phyloP scores from a whole-genome alignment of 2,113 vertebrate genomes.

The Erpornis zantholeuca region DNA sequence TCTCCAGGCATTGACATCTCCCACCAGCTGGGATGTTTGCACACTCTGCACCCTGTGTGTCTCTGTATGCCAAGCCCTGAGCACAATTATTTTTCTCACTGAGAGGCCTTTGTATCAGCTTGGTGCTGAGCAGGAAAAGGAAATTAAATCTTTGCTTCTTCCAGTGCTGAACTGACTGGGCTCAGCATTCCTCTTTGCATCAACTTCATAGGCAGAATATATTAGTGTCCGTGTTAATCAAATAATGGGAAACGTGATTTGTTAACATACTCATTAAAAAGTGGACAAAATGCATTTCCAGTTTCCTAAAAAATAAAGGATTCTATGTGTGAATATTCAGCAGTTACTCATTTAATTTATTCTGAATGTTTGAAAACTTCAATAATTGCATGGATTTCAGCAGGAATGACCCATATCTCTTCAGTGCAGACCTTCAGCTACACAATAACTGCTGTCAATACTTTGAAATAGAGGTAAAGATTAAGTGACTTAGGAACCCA shows the following conservation, averaged over 20 bases:
- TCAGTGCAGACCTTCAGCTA: background rate
- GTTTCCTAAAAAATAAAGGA: background rate
- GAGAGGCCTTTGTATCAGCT: background rate
- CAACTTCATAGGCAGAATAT: background rate
- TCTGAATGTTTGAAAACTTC: background rate
- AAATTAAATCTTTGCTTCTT: background rate
- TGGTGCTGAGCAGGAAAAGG: background rate
- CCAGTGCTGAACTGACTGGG: background rate
- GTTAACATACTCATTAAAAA: background rate
- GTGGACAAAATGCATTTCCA: background rate
- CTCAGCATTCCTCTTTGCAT: background rate
- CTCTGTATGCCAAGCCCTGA: background rate
- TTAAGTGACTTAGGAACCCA: background rate
- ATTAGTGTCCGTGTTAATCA: background rate
- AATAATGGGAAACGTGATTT: background rate
- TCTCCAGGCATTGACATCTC: background rate
- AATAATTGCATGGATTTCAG: background rate
- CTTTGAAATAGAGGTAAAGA: background rate
- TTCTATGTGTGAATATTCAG: background rate
- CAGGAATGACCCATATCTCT: background rate
- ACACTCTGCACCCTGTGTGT: fast-evolving
- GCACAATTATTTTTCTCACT: background rate
- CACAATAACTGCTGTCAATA: background rate
- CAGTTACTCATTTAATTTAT: background rate
- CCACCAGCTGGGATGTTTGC: background rate